phyloP scores from a whole-genome alignment of 1,140 invertebrate species.

The Drosophila melanica region DNA sequence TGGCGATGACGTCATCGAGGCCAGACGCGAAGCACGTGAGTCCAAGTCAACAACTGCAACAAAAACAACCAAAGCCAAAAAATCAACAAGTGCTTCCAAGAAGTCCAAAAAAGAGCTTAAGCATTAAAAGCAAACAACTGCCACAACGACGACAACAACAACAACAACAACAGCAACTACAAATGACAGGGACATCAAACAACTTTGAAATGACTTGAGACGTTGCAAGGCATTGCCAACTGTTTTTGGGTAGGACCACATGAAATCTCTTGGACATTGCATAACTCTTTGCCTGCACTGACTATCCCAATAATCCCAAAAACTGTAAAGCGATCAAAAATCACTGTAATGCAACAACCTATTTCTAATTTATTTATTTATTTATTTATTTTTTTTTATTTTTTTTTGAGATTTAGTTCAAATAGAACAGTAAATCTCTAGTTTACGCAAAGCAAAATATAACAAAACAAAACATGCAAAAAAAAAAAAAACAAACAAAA shows the following conservation, averaged over 20 bases:
- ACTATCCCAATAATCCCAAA: conserved; percentile 42
- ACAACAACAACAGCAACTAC: conserved; percentile 38
- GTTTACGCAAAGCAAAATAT: conserved; percentile 28
- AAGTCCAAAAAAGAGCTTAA: conserved; percentile 85
- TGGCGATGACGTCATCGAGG: conserved; percentile 88
- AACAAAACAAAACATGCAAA: conserved; percentile 27
- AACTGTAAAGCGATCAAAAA: conserved; percentile 36
- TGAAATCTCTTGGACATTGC: conserved; percentile 61
- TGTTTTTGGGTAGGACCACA: conserved; percentile 61
- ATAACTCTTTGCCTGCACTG: conserved; percentile 74
- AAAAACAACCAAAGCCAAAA: conserved; percentile 84
- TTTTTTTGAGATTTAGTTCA: conserved; percentile 44
- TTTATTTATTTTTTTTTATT: conserved; percentile 54
- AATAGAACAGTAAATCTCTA: conserved; percentile 16
- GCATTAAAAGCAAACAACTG: conserved; percentile 64
- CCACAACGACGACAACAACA: conserved; percentile 37
- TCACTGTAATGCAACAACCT: conserved; percentile 31
- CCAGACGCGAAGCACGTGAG: conserved; percentile 90
- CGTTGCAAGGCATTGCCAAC: conserved; percentile 48
- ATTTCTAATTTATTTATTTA: conserved; percentile 71
- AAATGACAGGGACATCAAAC: conserved; percentile 38
- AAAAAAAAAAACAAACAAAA: conserved; percentile 26
- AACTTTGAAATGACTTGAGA: conserved; percentile 37
- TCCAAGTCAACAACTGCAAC: conserved; percentile 88
- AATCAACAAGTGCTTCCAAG: conserved; percentile 84